These are phyloP conservation scores for Murina feae DNA, from an alignment of 2,113 vertebrate species.

Conservation along the genomic window DNA sequence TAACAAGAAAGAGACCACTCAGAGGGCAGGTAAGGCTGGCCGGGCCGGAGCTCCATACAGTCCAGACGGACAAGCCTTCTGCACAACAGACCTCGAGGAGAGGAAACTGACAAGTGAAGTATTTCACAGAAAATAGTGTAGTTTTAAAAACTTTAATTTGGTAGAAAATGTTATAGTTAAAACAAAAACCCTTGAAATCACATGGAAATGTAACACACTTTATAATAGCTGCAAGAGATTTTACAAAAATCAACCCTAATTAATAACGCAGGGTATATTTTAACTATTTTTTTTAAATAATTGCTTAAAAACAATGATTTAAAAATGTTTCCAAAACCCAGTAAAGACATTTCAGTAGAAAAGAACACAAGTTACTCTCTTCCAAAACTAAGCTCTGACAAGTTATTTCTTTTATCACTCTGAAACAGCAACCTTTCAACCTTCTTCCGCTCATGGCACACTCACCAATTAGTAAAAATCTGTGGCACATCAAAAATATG, in stretches of 20 bases:
- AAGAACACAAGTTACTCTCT: neutral
- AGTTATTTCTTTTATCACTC: neutral
- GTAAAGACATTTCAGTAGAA: neutral
- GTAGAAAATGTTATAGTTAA: neutral
- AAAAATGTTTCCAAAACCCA: neutral
- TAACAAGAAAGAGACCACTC: neutral
- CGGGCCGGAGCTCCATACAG: neutral
- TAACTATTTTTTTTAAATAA: neutral
- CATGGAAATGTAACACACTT: neutral
- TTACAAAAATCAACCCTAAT: neutral
- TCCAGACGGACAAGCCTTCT: no score
- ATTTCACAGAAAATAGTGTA: neutral
- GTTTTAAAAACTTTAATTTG: neutral
- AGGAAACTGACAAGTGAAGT: neutral
- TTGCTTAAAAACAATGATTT: neutral
- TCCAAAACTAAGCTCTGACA: neutral
- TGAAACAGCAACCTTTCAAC: neutral
- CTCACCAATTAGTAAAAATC: neutral
- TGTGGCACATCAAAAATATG: neutral
- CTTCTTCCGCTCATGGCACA: neutral
- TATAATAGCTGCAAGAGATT: neutral
- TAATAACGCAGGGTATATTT: neutral
- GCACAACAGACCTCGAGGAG: neutral
- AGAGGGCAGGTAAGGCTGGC: neutral
- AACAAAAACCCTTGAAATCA: neutral